These are phyloP conservation scores for Vireo altiloquus DNA, from an alignment of 2,113 vertebrate genomes.

Conservation along the genomic window DNA sequence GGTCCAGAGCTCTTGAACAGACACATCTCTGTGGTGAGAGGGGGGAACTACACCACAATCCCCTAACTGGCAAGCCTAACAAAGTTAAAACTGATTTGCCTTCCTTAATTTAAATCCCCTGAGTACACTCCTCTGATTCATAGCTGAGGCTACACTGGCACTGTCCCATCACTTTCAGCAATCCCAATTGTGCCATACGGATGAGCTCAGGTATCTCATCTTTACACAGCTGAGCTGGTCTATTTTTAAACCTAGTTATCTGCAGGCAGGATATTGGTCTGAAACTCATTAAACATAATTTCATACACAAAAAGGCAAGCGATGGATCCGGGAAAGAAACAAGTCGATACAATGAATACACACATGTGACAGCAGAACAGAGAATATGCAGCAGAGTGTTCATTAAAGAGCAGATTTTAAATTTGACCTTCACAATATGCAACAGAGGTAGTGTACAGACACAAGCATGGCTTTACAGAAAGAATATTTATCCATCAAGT, in stretches of 20 bases:
- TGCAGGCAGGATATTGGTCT: neutral
- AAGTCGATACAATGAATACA: neutral
- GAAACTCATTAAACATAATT: neutral
- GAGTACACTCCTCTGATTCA: neutral
- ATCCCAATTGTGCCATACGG: neutral
- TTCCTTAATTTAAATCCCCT: neutral
- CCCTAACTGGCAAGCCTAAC: neutral
- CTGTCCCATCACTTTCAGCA: neutral
- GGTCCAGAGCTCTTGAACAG: neutral
- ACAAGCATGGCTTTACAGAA: neutral
- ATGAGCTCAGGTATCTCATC: neutral
- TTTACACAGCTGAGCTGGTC: neutral
- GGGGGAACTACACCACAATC: neutral
- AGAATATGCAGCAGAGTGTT: neutral
- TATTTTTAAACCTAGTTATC: conserved; percentile 1
- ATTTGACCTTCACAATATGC: neutral
- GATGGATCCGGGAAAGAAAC: neutral
- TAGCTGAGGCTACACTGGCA: neutral
- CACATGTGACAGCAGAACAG: rapidly evolving
- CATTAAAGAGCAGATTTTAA: neutral
- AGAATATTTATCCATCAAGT: neutral
- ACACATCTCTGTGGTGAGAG: neutral
- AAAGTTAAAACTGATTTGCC: neutral
- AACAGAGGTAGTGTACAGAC: neutral
- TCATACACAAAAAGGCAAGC: neutral